Evolutionary conservation across 2,797 vertebrate genomes (phyloP), one percentile per base, ranked within the genome.

Genomic region (Sardinella longiceps): DNA sequence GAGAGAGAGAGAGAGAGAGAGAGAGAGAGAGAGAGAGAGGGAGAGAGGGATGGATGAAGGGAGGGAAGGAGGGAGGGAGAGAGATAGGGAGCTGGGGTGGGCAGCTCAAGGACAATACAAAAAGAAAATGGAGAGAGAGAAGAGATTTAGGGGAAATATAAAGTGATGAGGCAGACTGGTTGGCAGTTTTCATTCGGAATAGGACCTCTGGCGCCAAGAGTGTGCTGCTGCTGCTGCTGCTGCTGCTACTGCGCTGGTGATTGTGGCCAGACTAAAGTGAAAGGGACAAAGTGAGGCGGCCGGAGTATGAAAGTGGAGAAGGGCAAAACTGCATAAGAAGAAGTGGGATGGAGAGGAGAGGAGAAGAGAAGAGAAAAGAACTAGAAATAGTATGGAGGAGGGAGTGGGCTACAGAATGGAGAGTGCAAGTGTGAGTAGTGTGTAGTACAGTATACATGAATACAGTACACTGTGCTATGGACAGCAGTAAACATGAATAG

Each of bases 81-180:
- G 33, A 77, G 11, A 91, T 89, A 48, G 87, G 60, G 85, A 84
- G 83, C 89, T 90, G 90, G 84, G 84, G 51, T 83, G 58, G 83
- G 82, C n/a, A n/a, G n/a, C 87, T 87, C 84, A 89, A 88, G 81
- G 86, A 88, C 83, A 33, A 85, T 87, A 91, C 88, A 82, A 85
- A 48, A 88, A 89, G 91, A 90, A 66, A 89, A 88, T 90, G 90
- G 89, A 87, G 89, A 51, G 89, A 51, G 80, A 81, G 74, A 56
- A 33, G 84, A 77, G 70, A 77, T 77, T 77, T 77, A 77, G 70
- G 33, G 70, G 33, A 43, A 77, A 88, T 85, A 58, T 82, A 82
- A 82, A 88, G 39, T 70, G 81, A 7, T 88, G 89, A 88, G 82
- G 87, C 87, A 90, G 88, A 83, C 88, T 87, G 87, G 86, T 89